Evolutionary conservation across 2,797 vertebrate genomes (phyloP), one percentile per base, ranked within the genome.

Genomic region (Sebastes steindachneri): DNA sequence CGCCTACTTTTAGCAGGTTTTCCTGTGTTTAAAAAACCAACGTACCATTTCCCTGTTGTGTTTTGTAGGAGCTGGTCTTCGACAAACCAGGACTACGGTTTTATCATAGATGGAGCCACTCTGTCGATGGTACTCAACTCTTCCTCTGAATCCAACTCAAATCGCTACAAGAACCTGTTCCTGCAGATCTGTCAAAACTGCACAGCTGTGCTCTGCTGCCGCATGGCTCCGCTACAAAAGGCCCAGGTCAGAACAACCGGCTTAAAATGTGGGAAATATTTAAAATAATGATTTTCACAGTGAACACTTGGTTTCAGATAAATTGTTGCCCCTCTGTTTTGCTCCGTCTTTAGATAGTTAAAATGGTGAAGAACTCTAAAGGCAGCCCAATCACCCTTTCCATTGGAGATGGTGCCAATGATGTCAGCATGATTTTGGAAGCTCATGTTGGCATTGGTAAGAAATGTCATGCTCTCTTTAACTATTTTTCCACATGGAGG

Each of bases 361-460:
- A 97, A 89, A 96, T 99, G 98, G 98, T 99, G 83, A 99, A 99
- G 95, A 98, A 96, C 88, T 97, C 97, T 2, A 99, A 98, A 95
- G 98, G 98, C 60, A 96, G 88, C 48, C 98, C 98, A 0, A 99
- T 99, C 86, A 99, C 98, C 0, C 96, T 99, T 23, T 98, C 98
- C 0, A 95, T 99, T 82, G 98, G 98, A 35, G 98, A 99, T 68
- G 98, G 98, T 41, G 98, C 98, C 41, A 99, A 99, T 81, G 98
- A 99, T 85, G 98, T 99, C 85, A 99, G 98, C 80, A 99, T 99
- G 98, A 99, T 99, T 93, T 95, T 99, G 91, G 98, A 99, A 94
- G 98, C 98, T 57, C 98, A 99, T 15, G 98, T 99, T 69, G 98
- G 98, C 83, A 99, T 99, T 90, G 98, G 98, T 99, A 92, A 96